phyloP scores from a whole-genome alignment of 2,888 invertebrate genomes.

The Drosophila neonasuta region DNA sequence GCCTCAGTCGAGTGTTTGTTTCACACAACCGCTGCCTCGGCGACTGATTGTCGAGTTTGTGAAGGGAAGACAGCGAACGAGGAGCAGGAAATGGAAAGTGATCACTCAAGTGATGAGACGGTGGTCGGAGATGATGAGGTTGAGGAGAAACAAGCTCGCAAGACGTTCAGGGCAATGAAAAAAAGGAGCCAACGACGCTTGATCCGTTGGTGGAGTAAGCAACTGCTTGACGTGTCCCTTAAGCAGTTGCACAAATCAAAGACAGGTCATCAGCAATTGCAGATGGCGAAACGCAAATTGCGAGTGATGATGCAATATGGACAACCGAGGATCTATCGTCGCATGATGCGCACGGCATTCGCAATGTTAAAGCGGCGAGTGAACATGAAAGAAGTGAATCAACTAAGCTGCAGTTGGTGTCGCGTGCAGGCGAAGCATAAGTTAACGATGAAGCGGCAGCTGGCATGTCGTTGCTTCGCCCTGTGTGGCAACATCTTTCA shows the following conservation, averaged over 20 bases:
- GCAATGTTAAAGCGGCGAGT: background rate
- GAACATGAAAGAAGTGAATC: too few relatives aligned
- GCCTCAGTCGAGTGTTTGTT: background rate
- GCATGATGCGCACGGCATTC: background rate
- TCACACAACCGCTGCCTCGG: too few relatives aligned
- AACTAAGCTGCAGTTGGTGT: background rate
- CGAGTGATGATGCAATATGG: background rate
- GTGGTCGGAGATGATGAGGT: too few relatives aligned
- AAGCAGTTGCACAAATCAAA: background rate
- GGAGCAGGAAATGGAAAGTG: too few relatives aligned
- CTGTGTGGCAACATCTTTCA: slow-evolving; percentile 5
- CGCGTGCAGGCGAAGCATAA: background rate
- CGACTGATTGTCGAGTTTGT: too few relatives aligned
- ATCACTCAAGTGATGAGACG: too few relatives aligned
- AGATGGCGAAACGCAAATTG: background rate
- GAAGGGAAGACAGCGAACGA: too few relatives aligned
- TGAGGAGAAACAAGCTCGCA: too few relatives aligned
- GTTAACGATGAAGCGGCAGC: background rate
- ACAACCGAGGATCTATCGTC: background rate
- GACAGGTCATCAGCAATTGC: background rate
- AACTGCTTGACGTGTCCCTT: background rate
- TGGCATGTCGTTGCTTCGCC: background rate
- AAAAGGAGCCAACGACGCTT: background rate
- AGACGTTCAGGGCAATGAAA: background rate
- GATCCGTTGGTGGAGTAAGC: background rate